Percentiles rank a stretch among this genome's conserved stretches.
phyloP scores from a whole-genome alignment of 2,113 vertebrate genomes.

The Grus americana region DNA sequence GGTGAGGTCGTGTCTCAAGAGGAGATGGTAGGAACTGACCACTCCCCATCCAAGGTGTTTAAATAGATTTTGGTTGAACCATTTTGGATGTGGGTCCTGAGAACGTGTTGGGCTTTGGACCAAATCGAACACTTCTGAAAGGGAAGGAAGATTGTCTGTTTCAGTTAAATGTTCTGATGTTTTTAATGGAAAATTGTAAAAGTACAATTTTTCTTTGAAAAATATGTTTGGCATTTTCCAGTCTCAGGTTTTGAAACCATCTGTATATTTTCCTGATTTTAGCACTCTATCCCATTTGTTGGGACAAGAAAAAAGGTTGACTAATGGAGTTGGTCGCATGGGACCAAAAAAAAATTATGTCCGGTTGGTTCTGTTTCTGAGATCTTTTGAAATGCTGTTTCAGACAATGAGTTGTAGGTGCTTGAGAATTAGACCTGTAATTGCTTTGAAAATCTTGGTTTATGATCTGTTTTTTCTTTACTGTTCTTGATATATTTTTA shows the following conservation, averaged over 20 bases:
- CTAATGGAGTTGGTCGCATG: background rate
- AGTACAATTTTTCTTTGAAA: background rate
- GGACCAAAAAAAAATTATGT: background rate
- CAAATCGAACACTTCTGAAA: background rate
- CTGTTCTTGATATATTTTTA: background rate
- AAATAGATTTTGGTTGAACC: background rate
- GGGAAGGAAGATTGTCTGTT: background rate
- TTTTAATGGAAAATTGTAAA: background rate
- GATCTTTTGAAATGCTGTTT: background rate
- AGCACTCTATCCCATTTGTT: background rate
- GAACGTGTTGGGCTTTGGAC: background rate
- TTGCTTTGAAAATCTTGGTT: background rate
- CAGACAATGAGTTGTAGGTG: background rate
- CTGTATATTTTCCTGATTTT: background rate
- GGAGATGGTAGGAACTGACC: background rate
- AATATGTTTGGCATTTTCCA: background rate
- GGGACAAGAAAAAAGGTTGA: background rate
- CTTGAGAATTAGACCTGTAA: background rate
- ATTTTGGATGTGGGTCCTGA: background rate
- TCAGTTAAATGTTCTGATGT: background rate
- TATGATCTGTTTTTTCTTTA: background rate
- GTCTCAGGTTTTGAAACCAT: background rate
- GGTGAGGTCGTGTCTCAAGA: constrained; percentile 3
- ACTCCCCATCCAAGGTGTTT: background rate
- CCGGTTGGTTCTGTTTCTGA: background rate